Conservation (phyloP, 2,113 vertebrate genomes). For the Glareola pratincola region DNA sequence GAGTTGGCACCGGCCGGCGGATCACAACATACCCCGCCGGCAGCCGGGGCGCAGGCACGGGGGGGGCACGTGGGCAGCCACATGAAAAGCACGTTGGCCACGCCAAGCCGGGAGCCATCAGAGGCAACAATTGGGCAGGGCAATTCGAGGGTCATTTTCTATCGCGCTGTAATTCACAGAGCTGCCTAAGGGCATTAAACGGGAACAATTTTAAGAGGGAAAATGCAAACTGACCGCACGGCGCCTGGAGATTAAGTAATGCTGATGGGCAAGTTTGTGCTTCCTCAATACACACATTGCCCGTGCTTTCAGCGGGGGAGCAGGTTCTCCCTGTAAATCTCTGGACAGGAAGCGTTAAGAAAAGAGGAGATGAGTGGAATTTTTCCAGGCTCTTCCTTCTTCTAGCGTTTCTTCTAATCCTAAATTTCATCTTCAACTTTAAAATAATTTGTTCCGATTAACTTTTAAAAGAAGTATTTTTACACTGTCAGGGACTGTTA, state of each 20-base stretch:
- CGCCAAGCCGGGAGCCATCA: neutral
- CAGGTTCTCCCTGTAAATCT: neutral
- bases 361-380: neutral
- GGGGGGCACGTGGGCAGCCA: slow-evolving; percentile 15
- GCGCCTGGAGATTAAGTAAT: neutral
- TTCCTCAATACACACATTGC: neutral
- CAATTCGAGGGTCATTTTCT: neutral
- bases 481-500: neutral
- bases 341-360: neutral
- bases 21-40: neutral
- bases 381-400: neutral
- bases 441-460: neutral
- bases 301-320: neutral
- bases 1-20: neutral
- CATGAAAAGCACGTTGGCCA: neutral
- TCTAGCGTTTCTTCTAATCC: neutral
- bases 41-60: neutral
- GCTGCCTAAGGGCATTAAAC: neutral
- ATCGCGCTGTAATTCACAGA: neutral
- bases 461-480: neutral
- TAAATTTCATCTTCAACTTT: neutral
- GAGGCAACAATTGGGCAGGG: neutral
- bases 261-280: neutral
- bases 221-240: neutral
- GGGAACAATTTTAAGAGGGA: neutral